Evolutionary conservation across 1,140 invertebrate genomes (phyloP).

Genomic region (Cylas formicarius): DNA sequence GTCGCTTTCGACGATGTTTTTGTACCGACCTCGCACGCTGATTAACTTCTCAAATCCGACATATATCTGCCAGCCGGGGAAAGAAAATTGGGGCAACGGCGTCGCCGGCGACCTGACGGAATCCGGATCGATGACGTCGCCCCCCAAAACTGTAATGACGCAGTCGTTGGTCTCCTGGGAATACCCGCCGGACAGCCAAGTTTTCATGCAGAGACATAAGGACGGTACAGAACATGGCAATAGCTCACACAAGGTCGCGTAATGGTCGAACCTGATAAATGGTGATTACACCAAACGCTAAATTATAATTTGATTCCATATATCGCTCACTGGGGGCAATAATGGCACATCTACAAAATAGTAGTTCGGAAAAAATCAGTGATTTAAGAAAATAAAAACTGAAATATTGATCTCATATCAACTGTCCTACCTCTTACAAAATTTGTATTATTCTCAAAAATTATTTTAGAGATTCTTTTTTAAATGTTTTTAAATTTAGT

Average conservation of each 20-base stretch:
- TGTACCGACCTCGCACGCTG: slow-evolving; percentile 49
- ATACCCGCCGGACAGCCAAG: slow-evolving; percentile 48
- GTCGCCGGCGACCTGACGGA: slow-evolving; percentile 31
- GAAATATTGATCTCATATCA: too few species aligned
- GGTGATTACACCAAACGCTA: slow-evolving; percentile 12
- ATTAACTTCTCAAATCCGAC: slow-evolving; percentile 52
- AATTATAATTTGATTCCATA: too few species aligned
- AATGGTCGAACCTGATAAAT: slow-evolving; percentile 90
- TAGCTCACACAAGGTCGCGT: slow-evolving; percentile 80
- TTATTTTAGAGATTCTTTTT: too few species aligned
- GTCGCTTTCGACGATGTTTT: slow-evolving; percentile 51
- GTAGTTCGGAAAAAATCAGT: too few species aligned
- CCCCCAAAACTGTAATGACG: slow-evolving; percentile 47
- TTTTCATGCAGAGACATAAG: slow-evolving; percentile 53
- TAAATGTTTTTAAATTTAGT: too few species aligned
- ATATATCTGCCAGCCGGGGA: slow-evolving; percentile 55
- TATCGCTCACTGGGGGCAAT: too few species aligned
- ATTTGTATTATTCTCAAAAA: too few species aligned
- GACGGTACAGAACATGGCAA: slow-evolving; percentile 68
- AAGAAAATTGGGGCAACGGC: slow-evolving; percentile 48
- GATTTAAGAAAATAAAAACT: too few species aligned
- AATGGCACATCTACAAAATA: too few species aligned
- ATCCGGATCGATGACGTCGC: slow-evolving; percentile 41
- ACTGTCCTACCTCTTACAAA: too few species aligned
- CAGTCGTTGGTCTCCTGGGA: slow-evolving; percentile 43